Base-by-base conservation (phyloP, 2,797 vertebrate genomes). In the Rhynchotus rufescens region DNA sequence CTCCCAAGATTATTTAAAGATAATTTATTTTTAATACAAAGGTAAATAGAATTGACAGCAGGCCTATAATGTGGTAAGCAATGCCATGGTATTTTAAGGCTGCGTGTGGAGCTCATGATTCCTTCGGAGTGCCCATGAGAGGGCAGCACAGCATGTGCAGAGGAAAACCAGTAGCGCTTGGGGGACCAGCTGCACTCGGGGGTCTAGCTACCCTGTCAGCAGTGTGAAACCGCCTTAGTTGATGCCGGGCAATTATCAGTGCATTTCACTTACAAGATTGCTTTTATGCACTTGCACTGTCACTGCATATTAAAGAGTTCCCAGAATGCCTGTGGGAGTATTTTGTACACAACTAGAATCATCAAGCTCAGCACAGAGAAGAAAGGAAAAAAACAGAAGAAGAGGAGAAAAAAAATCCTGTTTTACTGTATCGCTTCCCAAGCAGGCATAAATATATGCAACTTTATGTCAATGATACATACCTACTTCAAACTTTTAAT, bases 121-220 rank as follows among this genome's bases (percentile, higher is more conserved):
- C 79, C 61, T 47, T 6, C 34, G 1, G 2, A 19, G 30, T 8
- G 76, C 54, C 96, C 96, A 86, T 90, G 61, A 96, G 95, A 57
- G 89, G 96, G 94, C 96, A 95, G 92, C 86, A 93, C 67, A 90
- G 80, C 84, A 21, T n/a, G 84, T 38, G 59, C 74, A 38, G 73
- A 77, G 66, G 4, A 12, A 36, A 69, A 21, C 34, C 23, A 9
- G 9, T 44, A 9, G 13, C 7, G 1, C 9, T 45, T 6, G 44
- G n/a, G 3, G 59, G 42, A 34, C 14, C 2, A 16, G 1, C 26
- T 0, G 1, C 19, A 25, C 66, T 21, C 2, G 57, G 28, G 34
- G 19, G 30, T 2, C 42, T 12, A 12, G 47, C 47, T 28, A 2
- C 3, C 4, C 5, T 14, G 45, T 1, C 64, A 6, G 10, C 59